Conservation (phyloP, 1,140 invertebrate species). For the Nasonia giraulti region DNA sequence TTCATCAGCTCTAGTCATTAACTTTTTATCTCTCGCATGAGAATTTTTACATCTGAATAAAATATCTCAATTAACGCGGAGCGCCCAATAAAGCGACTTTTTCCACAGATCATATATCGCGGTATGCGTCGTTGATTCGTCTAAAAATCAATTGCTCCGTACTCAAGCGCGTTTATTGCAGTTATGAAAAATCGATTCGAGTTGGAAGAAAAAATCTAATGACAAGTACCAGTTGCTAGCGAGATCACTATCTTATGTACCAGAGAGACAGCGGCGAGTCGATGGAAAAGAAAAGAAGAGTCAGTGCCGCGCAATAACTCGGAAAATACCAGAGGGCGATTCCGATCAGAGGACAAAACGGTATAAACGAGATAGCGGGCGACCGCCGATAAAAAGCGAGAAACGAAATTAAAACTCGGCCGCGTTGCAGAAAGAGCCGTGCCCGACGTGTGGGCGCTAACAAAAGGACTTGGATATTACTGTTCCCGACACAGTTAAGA, state of each 20-base stretch:
- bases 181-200: not conserved
- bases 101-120: not conserved
- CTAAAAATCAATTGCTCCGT: not conserved
- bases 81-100: not conserved
- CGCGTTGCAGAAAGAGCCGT: not conserved
- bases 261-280: not conserved
- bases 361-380: not conserved
- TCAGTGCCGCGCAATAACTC: not conserved
- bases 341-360: conserved; percentile 22
- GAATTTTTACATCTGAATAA: not conserved
- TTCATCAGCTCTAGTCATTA: not conserved
- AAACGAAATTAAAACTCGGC: conserved; percentile 11
- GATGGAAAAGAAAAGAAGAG: not conserved
- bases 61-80: not conserved
- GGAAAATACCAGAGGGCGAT: not conserved
- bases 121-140: not conserved
- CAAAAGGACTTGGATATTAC: conserved; percentile 32
- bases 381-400: not conserved
- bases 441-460: not conserved
- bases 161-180: not conserved
- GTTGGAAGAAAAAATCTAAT: conserved; percentile 10
- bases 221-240: not conserved
- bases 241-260: not conserved
- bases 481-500: too few species aligned
- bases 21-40: not conserved